Evolutionary conservation across 2,888 invertebrate species (phyloP), one percentile per base, ranked within the genome.

Genomic region (Tridacna gigas): DNA sequence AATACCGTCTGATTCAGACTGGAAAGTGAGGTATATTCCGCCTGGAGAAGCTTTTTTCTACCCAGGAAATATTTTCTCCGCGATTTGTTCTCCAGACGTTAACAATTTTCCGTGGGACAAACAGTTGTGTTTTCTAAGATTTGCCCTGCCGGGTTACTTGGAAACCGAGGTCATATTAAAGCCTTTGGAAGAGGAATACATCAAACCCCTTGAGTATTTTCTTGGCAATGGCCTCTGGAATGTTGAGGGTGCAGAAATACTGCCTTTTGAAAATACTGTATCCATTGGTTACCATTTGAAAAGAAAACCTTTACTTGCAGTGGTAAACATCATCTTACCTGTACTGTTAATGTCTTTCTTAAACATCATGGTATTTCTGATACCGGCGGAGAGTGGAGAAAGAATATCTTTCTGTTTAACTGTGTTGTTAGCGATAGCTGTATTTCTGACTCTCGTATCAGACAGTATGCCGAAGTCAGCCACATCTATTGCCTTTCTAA

Each of bases 381-480:
- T 67, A 20, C 67, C 67, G 5, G 67, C 67, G 28, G 67, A 67
- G n/a, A 67, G 67, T n/a, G 67, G 67, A 45, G 67, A 67, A n/a
- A 37, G 67, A 3, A 67, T 67, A n/a, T 67, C 67, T 13, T 67
- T 67, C 28, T 37, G 67, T 45, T 45, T 67, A 37, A 67, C 67
- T 4, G 67, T 67, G n/a, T 45, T 67, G 45, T 37, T 67, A 13
- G 67, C 67, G 5, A 26, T 67, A 37, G 67, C 67, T 18, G 67
- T 67, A 11, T 67, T 67, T 45, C 45, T 67, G 67, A 67, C 67
- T 28, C 67, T 67, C 11, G 67, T 67, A 15, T 67, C 67, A 45
- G 67, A 67, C n/a, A 67, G 67, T 20, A 67, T 67, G 67, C 67
- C 67, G 45, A 67, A 67, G 45, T 67, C 67, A 5, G 67, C 67